Evolutionary conservation across 2,797 vertebrate genomes (phyloP).

Genomic region (Champsocephalus gunnari): DNA sequence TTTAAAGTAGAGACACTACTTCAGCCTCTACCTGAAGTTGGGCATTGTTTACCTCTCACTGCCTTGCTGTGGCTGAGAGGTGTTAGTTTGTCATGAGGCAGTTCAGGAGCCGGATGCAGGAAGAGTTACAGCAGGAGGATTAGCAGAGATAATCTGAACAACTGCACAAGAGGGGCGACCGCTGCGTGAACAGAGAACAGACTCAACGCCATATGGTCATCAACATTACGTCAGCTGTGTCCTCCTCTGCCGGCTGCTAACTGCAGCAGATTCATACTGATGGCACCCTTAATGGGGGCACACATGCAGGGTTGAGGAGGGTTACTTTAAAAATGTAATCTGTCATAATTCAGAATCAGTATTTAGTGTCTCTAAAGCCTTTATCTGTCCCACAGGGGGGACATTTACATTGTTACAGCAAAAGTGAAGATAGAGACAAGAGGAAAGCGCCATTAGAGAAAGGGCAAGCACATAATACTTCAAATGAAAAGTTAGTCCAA

Average conservation of each 20-base stretch:
- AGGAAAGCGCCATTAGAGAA: too few relatives aligned
- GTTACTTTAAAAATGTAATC: too few relatives aligned
- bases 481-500: too few relatives aligned
- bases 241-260: slow-evolving; percentile 1
- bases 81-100: slow-evolving; percentile 23
- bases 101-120: slow-evolving; percentile 46
- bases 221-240: slow-evolving; percentile 21
- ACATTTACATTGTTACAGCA: too few relatives aligned
- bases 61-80: slow-evolving; percentile 24
- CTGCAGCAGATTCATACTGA: not conserved
- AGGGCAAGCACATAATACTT: too few relatives aligned
- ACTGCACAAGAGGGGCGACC: slow-evolving; percentile 43
- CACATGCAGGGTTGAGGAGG: too few relatives aligned
- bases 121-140: slow-evolving; percentile 60
- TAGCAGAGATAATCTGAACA: slow-evolving; percentile 67
- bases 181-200: slow-evolving; percentile 34
- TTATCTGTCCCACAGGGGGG: too few relatives aligned
- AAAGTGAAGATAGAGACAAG: too few relatives aligned
- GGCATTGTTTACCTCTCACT: slow-evolving; percentile 30
- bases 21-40: not conserved
- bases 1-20: too few relatives aligned
- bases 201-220: slow-evolving; percentile 44
- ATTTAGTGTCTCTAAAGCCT: too few relatives aligned
- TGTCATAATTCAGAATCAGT: too few relatives aligned
- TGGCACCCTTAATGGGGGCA: too few relatives aligned